A percentile compares a stretch with the other conserved stretches of the same genome.
phyloP scores from a whole-genome alignment of 2,797 vertebrate species.

The Columba guinea region DNA sequence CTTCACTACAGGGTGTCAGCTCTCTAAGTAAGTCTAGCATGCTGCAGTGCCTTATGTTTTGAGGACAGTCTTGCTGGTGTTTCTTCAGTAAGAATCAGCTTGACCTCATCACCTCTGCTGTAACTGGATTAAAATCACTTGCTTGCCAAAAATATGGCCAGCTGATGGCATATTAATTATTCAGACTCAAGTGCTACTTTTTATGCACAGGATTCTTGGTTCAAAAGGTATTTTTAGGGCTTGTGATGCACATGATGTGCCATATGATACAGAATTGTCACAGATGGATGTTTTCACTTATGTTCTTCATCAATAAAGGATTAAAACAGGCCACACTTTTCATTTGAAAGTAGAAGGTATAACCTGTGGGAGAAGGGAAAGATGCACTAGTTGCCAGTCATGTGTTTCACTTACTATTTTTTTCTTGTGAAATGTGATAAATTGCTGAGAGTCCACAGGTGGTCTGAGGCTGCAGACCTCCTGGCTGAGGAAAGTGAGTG shows the following conservation, averaged over 20 bases:
- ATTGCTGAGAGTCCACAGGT: neutral
- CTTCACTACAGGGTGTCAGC: neutral
- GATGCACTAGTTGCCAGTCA: neutral
- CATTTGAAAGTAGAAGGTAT: neutral
- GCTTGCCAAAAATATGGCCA: neutral
- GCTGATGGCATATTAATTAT: conserved; percentile 19
- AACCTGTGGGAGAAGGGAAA: neutral
- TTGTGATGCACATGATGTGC: neutral
- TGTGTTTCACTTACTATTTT: neutral
- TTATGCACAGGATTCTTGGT: neutral
- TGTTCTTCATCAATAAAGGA: neutral
- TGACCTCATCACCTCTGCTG: conserved; percentile 33
- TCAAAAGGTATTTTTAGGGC: neutral
- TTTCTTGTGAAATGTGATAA: neutral
- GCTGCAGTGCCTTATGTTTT: neutral
- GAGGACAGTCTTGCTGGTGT: neutral
- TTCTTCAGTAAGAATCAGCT: neutral
- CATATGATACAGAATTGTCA: neutral
- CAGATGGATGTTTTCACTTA: neutral
- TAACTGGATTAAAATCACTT: conserved; percentile 51
- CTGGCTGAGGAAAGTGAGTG: neutral
- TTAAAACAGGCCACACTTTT: neutral
- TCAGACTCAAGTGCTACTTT: neutral
- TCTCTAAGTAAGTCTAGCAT: neutral
- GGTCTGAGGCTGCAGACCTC: neutral